Evolutionary conservation across 2,113 vertebrate genomes (phyloP).

Genomic region (Lota lota): DNA sequence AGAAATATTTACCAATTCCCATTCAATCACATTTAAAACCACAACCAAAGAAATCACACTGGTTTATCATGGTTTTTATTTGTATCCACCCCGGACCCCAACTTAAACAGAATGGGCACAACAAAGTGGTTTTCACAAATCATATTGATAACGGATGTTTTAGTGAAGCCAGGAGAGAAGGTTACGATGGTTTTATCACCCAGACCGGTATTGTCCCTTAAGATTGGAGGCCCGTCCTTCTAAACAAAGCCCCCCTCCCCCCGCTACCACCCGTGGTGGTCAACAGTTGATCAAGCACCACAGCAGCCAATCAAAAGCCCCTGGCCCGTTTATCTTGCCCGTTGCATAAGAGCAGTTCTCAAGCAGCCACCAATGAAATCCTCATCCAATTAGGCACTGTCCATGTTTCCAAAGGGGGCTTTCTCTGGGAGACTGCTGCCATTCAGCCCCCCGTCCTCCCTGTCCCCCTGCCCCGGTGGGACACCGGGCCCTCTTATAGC

Average conservation of each 20-base stretch:
- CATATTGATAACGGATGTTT: too few relatives aligned
- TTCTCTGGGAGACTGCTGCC: slow-evolving; percentile 62
- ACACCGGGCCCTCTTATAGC: slow-evolving; percentile 69
- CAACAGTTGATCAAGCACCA: slow-evolving; percentile 46
- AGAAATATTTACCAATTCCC: too few relatives aligned
- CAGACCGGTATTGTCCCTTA: background rate
- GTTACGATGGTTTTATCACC: background rate
- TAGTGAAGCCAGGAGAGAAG: too few relatives aligned
- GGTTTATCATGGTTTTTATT: too few relatives aligned
- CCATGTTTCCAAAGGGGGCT: slow-evolving; percentile 69
- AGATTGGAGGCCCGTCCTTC: slow-evolving; percentile 1
- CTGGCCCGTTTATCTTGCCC: slow-evolving; percentile 54
- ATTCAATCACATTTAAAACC: too few relatives aligned
- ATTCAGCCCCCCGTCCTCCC: slow-evolving; percentile 45
- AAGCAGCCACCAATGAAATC: slow-evolving; percentile 62
- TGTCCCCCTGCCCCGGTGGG: slow-evolving; percentile 21
- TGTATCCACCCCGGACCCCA: too few relatives aligned
- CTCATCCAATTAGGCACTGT: slow-evolving; percentile 73
- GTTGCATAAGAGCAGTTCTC: slow-evolving; percentile 66
- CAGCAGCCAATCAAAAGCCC: slow-evolving; percentile 24
- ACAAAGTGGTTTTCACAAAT: too few relatives aligned
- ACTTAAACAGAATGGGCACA: too few relatives aligned
- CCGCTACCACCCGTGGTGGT: slow-evolving; percentile 11
- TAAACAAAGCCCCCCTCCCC: background rate
- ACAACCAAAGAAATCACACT: too few relatives aligned